These are phyloP conservation scores for Pseudotriccus pelzelni DNA, from an alignment of 2,797 vertebrate species.

Conservation along the genomic window DNA sequence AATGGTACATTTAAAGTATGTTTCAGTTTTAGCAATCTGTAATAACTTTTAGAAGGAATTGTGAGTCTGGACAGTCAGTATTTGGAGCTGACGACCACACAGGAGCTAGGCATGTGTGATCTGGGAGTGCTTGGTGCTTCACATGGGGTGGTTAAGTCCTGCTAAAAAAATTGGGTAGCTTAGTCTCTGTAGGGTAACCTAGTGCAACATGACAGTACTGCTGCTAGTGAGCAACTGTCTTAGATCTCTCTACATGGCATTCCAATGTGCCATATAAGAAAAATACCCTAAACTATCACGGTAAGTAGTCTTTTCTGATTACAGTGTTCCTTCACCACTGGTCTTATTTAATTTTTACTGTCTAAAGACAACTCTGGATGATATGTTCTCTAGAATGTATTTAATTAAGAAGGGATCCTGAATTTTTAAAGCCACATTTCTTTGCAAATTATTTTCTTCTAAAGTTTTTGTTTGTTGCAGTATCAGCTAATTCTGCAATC, in stretches of 20 bases:
- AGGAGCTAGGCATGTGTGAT: background rate
- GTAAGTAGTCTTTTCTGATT: background rate
- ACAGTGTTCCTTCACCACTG: background rate
- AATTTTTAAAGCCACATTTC: background rate
- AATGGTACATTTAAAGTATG: background rate
- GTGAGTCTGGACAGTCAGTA: background rate
- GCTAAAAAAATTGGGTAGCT: background rate
- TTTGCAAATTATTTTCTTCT: background rate
- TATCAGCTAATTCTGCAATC: background rate
- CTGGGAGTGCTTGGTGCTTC: background rate
- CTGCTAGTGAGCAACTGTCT: background rate
- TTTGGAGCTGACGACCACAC: accelerated
- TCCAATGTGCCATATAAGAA: background rate
- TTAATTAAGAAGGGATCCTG: background rate
- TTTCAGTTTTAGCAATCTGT: background rate
- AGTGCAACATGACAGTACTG: background rate
- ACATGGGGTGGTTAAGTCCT: background rate
- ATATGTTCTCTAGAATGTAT: background rate
- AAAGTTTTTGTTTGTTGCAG: background rate
- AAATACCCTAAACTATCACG: background rate
- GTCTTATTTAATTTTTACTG: background rate
- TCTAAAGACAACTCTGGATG: background rate
- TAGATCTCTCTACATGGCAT: background rate
- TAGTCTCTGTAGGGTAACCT: background rate
- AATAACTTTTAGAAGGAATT: background rate